Evolutionary conservation across 2,797 vertebrate species (phyloP), one percentile per base, ranked within the genome.

Genomic region (Sarcoramphus papa): DNA sequence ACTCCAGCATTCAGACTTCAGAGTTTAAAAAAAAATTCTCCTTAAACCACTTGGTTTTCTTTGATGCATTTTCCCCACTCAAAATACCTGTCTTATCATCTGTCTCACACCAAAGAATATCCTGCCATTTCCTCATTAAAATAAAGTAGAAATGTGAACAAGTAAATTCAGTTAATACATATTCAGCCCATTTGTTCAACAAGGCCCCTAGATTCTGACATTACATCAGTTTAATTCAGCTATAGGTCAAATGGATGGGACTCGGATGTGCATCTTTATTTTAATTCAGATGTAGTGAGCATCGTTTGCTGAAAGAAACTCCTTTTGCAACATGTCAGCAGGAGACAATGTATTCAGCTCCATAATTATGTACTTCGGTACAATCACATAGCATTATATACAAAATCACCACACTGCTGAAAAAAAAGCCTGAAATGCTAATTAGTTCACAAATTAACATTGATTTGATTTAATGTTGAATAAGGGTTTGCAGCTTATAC

Each of bases 381-480:
- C 98, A 98, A 98, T 98, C 98, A 98, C 78, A 68, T 88, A 91
- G 95, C 95, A 97, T 98, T 98, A 98, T 97, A 96, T 91, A 98
- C 97, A 97, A 97, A 97, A 98, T 97, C 98, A 97, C 97, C 96
- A 95, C 25, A 41, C 91, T 97, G 94, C 96, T 59, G 93, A 77
- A 97, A 96, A 95, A 96, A 97, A 98, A 97, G 93, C 78, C 96
- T 97, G 96, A 97, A 98, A 98, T 98, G 97, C 98, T 98, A 98
- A 98, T 98, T 98, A 98, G 97, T 97, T 97, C 97, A 96, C 97
- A 98, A 98, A 98, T 98, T 98, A 98, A 98, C 98, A 97, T 95
- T 98, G 98, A 98, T 98, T 98, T 98, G 98, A 98, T 98, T 98
- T 98, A 98, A 98, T 96, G 97, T 98, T 97, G 98, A 98, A 98